Evolutionary conservation across 2,797 vertebrate species (phyloP).

Genomic region (Pempheris klunzingeri): DNA sequence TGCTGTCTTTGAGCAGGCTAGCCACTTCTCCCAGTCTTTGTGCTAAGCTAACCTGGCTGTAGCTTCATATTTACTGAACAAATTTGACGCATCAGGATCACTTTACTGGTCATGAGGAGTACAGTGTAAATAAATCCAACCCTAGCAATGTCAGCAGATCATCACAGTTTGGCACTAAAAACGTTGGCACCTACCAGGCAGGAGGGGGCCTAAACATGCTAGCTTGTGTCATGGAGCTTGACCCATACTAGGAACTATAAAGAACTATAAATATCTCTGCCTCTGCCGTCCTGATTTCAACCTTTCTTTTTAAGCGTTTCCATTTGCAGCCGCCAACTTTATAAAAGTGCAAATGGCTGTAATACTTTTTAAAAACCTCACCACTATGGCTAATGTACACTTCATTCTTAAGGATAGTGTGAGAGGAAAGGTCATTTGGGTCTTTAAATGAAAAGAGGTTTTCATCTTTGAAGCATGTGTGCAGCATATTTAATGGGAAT

Average conservation of each 20-base stretch:
- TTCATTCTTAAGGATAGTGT: conserved; percentile 6
- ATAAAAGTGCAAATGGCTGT: conserved; percentile 10
- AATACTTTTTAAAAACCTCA: conserved; percentile 1
- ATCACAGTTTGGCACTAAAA: too few species aligned
- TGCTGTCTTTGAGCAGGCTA: too few species aligned
- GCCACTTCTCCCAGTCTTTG: background rate
- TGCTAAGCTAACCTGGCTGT: background rate
- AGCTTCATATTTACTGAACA: background rate
- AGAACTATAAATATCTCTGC: background rate
- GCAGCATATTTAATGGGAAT: conserved; percentile 5
- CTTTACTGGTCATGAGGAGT: too few species aligned
- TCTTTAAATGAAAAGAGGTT: conserved; percentile 26
- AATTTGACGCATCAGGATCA: too few species aligned
- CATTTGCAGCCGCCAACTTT: background rate
- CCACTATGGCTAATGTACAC: background rate
- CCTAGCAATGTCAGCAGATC: too few species aligned
- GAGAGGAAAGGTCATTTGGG: conserved; percentile 14
- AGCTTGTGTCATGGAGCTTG: background rate
- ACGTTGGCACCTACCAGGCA: background rate
- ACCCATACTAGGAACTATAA: background rate
- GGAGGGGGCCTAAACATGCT: background rate
- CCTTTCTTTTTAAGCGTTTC: background rate
- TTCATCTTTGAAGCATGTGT: conserved; percentile 25
- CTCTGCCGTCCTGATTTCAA: background rate
- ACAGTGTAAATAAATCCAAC: too few species aligned